phyloP scores from a whole-genome alignment of 2,797 vertebrate genomes.

The Acanthurus leucopareius region DNA sequence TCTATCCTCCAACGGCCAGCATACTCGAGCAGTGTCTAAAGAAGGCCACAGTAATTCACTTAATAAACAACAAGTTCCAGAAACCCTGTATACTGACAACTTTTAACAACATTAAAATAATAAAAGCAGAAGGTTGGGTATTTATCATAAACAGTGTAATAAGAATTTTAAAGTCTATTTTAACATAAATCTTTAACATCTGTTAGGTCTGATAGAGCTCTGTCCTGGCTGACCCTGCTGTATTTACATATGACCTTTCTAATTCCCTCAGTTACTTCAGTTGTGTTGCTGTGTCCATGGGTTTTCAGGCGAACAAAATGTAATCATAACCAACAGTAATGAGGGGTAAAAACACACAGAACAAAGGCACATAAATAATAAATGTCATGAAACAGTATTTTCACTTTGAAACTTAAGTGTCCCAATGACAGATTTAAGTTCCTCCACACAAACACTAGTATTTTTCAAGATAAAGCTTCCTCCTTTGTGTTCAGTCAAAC shows the following conservation, averaged over 20 bases:
- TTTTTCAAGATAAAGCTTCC: too few species aligned
- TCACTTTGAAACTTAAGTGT: too few species aligned
- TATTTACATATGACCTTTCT: background rate
- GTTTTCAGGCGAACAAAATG: background rate
- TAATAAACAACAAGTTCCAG: background rate
- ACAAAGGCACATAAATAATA: too few species aligned
- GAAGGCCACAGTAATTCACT: background rate
- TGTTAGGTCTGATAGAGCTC: background rate
- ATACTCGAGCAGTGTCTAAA: conserved; percentile 92
- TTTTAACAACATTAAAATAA: background rate
- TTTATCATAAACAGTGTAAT: background rate
- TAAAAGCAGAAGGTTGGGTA: background rate
- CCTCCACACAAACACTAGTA: too few species aligned
- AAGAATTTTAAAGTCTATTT: too few species aligned
- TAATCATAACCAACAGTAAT: background rate
- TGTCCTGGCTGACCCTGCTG: background rate
- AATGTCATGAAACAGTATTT: too few species aligned
- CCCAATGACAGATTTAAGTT: too few species aligned
- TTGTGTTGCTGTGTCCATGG: background rate
- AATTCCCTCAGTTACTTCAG: background rate
- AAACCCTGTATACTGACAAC: background rate
- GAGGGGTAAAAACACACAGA: background rate
- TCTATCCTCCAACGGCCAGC: conserved; percentile 92
- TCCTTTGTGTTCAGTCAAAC: too few species aligned
- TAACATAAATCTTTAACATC: background rate